Base-by-base conservation (phyloP, 2,797 vertebrate genomes). In the Pempheris klunzingeri region DNA sequence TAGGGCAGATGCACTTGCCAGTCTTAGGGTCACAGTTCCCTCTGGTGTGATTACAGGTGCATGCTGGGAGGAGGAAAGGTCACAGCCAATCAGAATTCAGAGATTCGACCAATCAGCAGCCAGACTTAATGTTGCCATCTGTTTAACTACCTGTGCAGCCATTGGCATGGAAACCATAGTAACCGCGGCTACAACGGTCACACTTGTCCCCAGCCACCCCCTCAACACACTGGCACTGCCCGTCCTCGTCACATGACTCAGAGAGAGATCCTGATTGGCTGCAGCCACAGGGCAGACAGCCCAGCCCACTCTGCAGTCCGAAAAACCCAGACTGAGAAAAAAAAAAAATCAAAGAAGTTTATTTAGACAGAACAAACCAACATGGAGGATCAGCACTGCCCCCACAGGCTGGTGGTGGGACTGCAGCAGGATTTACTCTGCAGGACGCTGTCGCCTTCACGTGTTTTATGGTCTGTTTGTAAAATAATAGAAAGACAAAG, bases 1-100 rank as follows among this genome's bases (percentile, higher is more conserved):
- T 88, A 0, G 97, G 97, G 78, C 97, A 99, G 87, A 96, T 91
- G 36, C 98, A 99, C 50, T 93, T 90, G 10, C 98, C 98, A 0
- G 92, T 96, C n/a, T 91, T 83, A 0, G 93, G 81, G 75, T 97
- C 59, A 55, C 98, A 99, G 85, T 95, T 96, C 18, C 97, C 96
- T 34, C 94, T 94, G 15, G 97, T 99, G 89, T 97, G 94, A 32
- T 90, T 82, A 68, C 98, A 99, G 85, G 93, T 88, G 79, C 98
- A 99, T 85, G 93, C 98, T 99, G 87, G 34, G 80, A 58, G 4
- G 75, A 36, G 80, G 59, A 71, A 63, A 77, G 53, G 26, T n/a
- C 9, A 38, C 28, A 46, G 8, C 15, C n/a, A 60, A 41, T 86
- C 43, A 88, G 50, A 75, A 4, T 14, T 0, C 2, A 55, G 43